Conservation (phyloP, 1,140 invertebrate genomes). For the Gryllus bimaculatus region DNA sequence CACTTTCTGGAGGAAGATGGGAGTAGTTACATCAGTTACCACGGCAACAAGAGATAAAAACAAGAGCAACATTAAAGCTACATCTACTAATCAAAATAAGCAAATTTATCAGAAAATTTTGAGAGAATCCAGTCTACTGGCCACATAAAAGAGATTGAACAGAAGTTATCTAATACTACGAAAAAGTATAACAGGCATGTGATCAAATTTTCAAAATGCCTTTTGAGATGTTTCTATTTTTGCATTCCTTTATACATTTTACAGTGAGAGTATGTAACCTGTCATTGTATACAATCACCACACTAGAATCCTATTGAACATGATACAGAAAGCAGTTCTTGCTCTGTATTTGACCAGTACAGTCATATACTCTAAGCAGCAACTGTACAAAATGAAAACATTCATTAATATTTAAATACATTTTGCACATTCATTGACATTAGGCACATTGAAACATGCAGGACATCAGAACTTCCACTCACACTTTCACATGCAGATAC, state of each 20-base stretch:
- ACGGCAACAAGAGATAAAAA: slow-evolving; percentile 26
- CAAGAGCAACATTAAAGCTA: slow-evolving; percentile 25
- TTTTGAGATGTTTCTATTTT: slow-evolving; percentile 6
- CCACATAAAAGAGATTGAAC: not conserved
- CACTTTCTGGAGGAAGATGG: slow-evolving; percentile 28
- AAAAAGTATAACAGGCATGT: slow-evolving; percentile 12
- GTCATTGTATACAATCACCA: not conserved
- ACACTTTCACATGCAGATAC: too few species aligned
- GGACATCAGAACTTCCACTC: too few species aligned
- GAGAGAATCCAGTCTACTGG: not conserved
- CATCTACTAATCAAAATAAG: slow-evolving; percentile 22
- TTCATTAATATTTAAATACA: too few species aligned
- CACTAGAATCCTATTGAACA: not conserved
- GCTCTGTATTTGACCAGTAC: too few species aligned
- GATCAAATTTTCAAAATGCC: not conserved
- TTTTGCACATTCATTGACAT: too few species aligned
- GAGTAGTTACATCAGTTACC: slow-evolving; percentile 24
- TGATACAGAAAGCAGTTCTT: not conserved
- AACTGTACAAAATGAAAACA: too few species aligned
- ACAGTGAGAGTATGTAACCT: not conserved
- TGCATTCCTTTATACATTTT: slow-evolving; percentile 1
- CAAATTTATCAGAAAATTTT: slow-evolving; percentile 13
- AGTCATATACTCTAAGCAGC: too few species aligned
- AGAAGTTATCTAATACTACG: slow-evolving; percentile 9
- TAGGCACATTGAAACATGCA: too few species aligned